These are phyloP conservation scores for Raja brachyura DNA, from an alignment of 2,113 vertebrate genomes.

Conservation along the genomic window DNA sequence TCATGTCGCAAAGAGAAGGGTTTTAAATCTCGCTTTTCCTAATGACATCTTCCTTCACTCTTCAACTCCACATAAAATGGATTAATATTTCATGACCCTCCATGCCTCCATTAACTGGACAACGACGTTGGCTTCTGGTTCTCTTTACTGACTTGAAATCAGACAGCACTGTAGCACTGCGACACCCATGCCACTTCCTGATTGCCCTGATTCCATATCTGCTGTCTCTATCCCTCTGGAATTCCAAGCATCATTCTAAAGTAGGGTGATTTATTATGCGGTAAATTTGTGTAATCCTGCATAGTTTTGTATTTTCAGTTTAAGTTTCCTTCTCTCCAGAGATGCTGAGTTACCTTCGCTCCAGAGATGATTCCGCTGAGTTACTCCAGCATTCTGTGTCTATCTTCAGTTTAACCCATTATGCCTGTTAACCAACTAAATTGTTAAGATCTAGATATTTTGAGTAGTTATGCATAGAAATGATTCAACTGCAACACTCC, in stretches of 20 bases:
- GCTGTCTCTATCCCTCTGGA: no score
- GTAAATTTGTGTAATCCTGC: background rate
- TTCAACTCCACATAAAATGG: background rate
- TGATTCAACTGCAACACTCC: no score
- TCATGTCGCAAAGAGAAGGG: no score
- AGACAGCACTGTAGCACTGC: no score
- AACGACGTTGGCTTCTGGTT: no score
- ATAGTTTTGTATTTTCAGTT: background rate
- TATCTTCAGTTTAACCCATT: background rate
- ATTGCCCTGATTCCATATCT: no score
- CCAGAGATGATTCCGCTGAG: no score
- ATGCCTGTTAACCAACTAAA: background rate
- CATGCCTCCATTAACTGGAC: background rate
- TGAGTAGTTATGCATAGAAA: background rate
- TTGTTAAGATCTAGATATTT: background rate
- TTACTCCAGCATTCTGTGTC: background rate
- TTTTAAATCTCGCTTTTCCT: background rate
- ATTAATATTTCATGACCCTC: background rate
- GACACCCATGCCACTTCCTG: no score
- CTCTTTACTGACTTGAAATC: no score
- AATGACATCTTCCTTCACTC: background rate
- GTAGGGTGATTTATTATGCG: no score
- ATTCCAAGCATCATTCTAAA: background rate
- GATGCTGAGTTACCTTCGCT: no score
- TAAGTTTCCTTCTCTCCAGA: no score